These are phyloP conservation scores for Ranitomeya imitator DNA, from an alignment of 2,113 vertebrate species.

Conservation along the genomic window DNA sequence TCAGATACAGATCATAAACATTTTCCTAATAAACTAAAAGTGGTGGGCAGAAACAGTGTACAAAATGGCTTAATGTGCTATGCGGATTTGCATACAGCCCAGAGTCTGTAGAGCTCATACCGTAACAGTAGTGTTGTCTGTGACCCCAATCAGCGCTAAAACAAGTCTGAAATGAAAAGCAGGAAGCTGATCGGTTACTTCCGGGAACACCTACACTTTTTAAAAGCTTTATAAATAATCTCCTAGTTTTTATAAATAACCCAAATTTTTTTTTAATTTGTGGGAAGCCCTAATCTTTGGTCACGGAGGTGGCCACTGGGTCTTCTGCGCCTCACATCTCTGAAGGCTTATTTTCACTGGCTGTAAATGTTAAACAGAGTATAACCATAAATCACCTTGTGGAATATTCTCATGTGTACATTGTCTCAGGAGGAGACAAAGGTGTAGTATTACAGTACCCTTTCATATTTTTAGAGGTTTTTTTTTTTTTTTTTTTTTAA, in stretches of 20 bases:
- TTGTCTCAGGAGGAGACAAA: constrained; percentile 22
- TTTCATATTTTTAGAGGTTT: constrained; percentile 30
- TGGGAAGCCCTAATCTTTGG: neutral
- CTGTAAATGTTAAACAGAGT: constrained; percentile 27
- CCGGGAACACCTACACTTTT: neutral
- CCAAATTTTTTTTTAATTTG: neutral
- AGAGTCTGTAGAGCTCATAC: neutral
- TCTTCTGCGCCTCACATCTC: neutral
- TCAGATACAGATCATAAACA: constrained; percentile 35
- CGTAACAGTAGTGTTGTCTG: neutral
- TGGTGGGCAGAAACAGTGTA: neutral
- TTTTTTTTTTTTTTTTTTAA: constrained; percentile 40
- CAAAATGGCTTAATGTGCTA: neutral
- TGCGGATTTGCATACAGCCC: neutral
- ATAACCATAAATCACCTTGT: constrained; percentile 32
- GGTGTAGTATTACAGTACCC: constrained; percentile 52
- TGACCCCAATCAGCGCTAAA: neutral
- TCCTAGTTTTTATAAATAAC: neutral
- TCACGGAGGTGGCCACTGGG: constrained; percentile 19
- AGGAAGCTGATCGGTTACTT: neutral
- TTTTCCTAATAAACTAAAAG: constrained; percentile 1
- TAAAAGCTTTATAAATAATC: neutral
- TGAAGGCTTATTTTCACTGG: constrained; percentile 33
- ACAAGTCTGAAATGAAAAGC: neutral
- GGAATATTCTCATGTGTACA: constrained; percentile 36